These are phyloP conservation scores for Manis javanica DNA, from an alignment of 2,797 vertebrate species.

Conservation along the genomic window DNA sequence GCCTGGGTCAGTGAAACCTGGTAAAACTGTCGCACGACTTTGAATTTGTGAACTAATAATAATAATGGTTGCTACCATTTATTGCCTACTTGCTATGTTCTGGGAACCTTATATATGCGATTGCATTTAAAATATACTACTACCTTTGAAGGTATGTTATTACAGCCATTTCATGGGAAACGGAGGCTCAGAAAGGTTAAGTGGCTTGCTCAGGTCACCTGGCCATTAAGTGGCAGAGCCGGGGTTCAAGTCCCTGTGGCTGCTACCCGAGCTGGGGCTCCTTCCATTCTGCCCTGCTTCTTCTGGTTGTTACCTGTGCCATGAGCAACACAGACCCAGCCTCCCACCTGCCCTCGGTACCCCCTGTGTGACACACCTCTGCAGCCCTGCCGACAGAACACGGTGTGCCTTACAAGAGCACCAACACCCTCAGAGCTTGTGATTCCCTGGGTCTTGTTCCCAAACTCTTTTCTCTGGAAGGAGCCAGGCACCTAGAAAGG, in stretches of 20 bases:
- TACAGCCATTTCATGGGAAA: not conserved
- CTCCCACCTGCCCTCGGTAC: not conserved
- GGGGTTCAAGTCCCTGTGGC: not conserved
- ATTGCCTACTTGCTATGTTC: not conserved
- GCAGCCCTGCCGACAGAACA: not conserved
- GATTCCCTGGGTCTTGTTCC: not conserved
- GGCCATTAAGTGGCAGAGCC: not conserved
- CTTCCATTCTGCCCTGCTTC: not conserved
- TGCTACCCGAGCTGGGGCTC: not conserved
- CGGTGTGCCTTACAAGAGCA: fast-evolving
- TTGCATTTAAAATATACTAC: not conserved
- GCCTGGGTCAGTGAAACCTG: not conserved
- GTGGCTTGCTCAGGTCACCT: not conserved
- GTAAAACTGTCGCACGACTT: not conserved
- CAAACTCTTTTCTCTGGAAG: not conserved
- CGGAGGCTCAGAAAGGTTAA: not conserved
- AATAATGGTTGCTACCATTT: not conserved
- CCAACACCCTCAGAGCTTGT: not conserved
- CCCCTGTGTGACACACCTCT: not conserved
- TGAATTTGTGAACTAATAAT: not conserved
- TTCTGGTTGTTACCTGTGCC: not conserved
- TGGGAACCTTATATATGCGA: not conserved
- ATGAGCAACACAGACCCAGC: not conserved
- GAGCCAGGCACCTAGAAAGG: not conserved
- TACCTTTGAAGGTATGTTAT: not conserved